Percentiles rank a stretch among this genome's conserved stretches.
Conservation (phyloP, 2,113 vertebrate species). For the Butastur rufipennis region DNA sequence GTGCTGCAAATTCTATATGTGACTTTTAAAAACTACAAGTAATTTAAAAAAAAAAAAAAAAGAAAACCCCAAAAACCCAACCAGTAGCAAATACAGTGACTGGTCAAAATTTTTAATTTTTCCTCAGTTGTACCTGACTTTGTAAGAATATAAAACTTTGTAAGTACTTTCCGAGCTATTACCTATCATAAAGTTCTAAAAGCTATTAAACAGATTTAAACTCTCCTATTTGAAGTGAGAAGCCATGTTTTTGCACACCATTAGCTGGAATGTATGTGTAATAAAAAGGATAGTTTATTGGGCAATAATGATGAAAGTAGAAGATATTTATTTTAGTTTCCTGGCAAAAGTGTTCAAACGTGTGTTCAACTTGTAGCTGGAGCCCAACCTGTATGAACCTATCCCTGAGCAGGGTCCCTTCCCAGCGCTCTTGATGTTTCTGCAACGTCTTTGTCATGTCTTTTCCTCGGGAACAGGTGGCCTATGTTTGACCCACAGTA, state of each 20-base stretch:
- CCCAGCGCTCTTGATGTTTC: not conserved
- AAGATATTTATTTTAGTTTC: not conserved
- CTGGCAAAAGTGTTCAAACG: not conserved
- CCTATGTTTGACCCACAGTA: not conserved
- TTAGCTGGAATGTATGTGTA: constrained; percentile 44
- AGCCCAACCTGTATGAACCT: not conserved
- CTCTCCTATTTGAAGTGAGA: constrained; percentile 38
- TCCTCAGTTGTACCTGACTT: not conserved
- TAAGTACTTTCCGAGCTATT: constrained; percentile 46
- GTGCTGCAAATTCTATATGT: not conserved
- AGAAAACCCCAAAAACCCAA: not conserved
- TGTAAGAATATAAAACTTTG: not conserved
- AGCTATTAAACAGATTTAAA: constrained; percentile 54
- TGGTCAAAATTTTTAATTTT: not conserved
- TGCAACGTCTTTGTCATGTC: not conserved
- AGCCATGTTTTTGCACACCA: constrained; percentile 30
- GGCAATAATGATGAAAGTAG: constrained; percentile 12
- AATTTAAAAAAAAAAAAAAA: not conserved
- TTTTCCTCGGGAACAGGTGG: not conserved
- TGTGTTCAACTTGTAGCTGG: not conserved
- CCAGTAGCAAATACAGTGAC: not conserved
- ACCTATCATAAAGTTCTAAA: constrained; percentile 53
- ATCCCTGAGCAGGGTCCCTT: not conserved
- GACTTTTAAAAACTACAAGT: not conserved
- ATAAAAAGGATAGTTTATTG: constrained; percentile 49